These are phyloP conservation scores for Allacma fusca DNA, from an alignment of 2,888 invertebrate genomes.

Conservation along the genomic window DNA sequence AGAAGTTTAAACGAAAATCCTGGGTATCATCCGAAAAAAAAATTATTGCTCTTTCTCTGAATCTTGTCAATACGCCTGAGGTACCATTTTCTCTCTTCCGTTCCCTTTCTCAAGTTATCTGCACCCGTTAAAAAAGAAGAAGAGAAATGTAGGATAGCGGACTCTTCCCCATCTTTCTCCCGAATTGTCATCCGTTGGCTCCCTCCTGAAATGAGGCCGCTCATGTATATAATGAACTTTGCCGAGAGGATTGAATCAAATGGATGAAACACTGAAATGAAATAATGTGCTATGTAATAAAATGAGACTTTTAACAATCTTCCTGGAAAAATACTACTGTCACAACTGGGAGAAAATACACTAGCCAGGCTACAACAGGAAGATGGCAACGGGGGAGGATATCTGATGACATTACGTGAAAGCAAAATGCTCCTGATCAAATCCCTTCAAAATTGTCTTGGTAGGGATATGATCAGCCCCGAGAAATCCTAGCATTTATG, in stretches of 20 bases:
- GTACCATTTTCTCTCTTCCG: not conserved
- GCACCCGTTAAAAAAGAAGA: too few species aligned
- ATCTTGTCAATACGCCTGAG: not conserved
- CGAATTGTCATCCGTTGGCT: too few species aligned
- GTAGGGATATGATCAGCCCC: too few species aligned
- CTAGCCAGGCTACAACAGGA: not conserved
- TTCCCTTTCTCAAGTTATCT: not conserved
- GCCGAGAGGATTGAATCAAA: slow-evolving; percentile 16
- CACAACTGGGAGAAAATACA: not conserved
- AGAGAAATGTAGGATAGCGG: too few species aligned
- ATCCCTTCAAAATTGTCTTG: too few species aligned
- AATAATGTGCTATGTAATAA: slow-evolving; percentile 23
- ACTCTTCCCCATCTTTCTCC: too few species aligned
- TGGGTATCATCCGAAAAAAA: not conserved
- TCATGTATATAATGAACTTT: not conserved
- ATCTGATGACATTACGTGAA: too few species aligned
- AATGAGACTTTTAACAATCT: slow-evolving; percentile 6
- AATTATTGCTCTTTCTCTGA: not conserved
- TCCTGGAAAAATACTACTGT: not conserved
- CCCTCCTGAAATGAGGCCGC: not conserved
- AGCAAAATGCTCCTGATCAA: too few species aligned
- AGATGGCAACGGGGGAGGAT: too few species aligned
- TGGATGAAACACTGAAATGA: slow-evolving; percentile 22
- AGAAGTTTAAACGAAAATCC: not conserved
- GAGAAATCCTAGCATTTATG: too few species aligned